phyloP scores from a whole-genome alignment of 2,797 vertebrate species.

The Syncerus caffer region DNA sequence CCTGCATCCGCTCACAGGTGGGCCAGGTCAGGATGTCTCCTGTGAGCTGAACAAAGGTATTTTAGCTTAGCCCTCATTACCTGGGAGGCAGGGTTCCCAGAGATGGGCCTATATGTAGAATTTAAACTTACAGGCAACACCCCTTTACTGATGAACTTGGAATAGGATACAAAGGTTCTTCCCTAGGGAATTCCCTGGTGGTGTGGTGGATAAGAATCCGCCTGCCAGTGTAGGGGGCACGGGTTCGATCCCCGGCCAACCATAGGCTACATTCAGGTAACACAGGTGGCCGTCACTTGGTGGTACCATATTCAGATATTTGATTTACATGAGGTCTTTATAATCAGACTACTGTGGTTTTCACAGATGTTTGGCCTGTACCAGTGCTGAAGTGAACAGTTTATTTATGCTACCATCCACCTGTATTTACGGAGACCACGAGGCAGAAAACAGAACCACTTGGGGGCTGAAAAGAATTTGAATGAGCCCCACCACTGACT shows the following conservation, averaged over 20 bases:
- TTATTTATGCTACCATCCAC: not conserved
- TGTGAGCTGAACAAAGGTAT: not conserved
- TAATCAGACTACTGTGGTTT: not conserved
- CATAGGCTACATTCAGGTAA: not conserved
- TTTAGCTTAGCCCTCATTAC: too few species aligned
- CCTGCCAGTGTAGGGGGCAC: not conserved
- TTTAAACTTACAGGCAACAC: not conserved
- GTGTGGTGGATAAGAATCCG: not conserved
- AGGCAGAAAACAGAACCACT: not conserved
- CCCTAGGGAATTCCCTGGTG: not conserved
- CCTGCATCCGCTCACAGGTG: not conserved
- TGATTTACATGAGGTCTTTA: not conserved
- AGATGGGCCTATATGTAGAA: not conserved
- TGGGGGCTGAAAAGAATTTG: not conserved
- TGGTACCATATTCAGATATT: not conserved
- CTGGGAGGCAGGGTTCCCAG: not conserved
- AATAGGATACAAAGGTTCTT: not conserved
- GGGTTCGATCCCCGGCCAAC: not conserved
- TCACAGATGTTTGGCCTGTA: not conserved
- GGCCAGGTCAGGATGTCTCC: not conserved
- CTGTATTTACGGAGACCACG: not conserved
- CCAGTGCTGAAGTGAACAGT: not conserved
- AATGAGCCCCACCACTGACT: accelerated
- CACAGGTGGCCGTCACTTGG: not conserved
- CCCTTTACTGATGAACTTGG: not conserved